A percentile compares a stretch with the other conserved stretches of the same genome.
Conservation (phyloP, 2,888 invertebrate species). For the Lepeophtheirus nordmannii region DNA sequence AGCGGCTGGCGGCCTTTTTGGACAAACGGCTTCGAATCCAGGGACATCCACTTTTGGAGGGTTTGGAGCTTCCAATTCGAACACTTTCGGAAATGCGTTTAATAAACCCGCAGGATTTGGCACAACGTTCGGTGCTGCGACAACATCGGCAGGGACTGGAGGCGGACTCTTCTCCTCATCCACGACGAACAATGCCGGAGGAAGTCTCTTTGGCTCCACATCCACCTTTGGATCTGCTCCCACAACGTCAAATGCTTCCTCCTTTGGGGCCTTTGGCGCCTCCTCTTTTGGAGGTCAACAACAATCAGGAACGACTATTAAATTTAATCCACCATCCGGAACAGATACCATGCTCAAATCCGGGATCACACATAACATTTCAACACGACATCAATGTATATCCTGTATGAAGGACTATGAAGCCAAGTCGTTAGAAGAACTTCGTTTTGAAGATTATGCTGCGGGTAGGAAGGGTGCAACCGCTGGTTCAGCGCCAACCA, state of each 20-base stretch:
- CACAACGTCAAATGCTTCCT: constrained; percentile 16
- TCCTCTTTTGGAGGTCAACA: constrained; percentile 11
- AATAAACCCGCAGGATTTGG: constrained; percentile 23
- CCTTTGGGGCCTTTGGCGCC: constrained; percentile 28
- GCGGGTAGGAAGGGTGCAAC: constrained; percentile 71
- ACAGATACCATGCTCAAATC: constrained; percentile 81
- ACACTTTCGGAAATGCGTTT: constrained; percentile 22
- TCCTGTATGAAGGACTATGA: constrained; percentile 99
- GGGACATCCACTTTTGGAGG: constrained; percentile 23
- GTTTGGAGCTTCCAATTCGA: background rate
- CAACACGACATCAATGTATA: constrained; percentile 87
- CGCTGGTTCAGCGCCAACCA: constrained; percentile 33
- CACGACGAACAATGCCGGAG: constrained; percentile 33
- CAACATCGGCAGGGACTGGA: constrained; percentile 25
- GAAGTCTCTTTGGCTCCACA: constrained; percentile 24
- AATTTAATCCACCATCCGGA: constrained; percentile 47
- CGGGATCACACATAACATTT: constrained; percentile 65
- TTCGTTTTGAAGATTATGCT: constrained; percentile 79
- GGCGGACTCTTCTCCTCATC: constrained; percentile 29
- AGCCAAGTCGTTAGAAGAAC: constrained; percentile 77
- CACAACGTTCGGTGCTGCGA: constrained; percentile 24
- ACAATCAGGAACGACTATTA: constrained; percentile 53
- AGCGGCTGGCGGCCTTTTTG: background rate
- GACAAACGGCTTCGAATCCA: constrained; percentile 18
- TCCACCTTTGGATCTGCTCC: constrained; percentile 27